Percentiles rank a stretch among this genome's conserved stretches.
phyloP scores from a whole-genome alignment of 2,113 vertebrate species.

The Saguinus midas region DNA sequence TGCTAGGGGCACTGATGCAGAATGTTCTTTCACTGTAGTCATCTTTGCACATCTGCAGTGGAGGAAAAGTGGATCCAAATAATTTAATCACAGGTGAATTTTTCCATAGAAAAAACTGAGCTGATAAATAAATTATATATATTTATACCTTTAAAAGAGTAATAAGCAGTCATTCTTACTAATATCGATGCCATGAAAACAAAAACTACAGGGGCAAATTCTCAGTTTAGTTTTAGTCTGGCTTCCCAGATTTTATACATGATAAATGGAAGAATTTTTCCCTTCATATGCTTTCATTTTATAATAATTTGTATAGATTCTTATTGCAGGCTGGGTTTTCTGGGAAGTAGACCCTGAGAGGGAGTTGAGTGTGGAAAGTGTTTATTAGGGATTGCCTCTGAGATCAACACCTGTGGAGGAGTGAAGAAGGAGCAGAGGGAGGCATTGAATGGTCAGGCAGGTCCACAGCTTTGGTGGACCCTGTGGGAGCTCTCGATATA shows the following conservation, averaged over 20 bases:
- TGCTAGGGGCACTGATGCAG: background rate
- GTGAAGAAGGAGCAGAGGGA: background rate
- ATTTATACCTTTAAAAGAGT: background rate
- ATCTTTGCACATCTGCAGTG: background rate
- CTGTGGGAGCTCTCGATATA: background rate
- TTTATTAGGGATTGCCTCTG: background rate
- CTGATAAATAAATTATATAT: background rate
- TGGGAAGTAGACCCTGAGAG: background rate
- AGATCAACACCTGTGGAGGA: background rate
- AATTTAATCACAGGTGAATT: background rate
- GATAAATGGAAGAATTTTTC: background rate
- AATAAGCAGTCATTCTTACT: background rate
- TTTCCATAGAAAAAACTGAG: background rate
- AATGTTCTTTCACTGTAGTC: background rate
- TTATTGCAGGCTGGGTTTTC: background rate
- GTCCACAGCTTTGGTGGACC: background rate
- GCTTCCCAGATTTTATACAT: background rate
- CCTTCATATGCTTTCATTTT: background rate
- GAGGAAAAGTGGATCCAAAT: background rate
- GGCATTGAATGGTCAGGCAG: background rate
- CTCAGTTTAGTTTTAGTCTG: background rate
- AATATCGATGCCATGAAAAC: background rate
- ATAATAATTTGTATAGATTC: background rate
- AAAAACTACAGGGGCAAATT: background rate
- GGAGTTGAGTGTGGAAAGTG: background rate